Evolutionary conservation across 2,797 vertebrate genomes (phyloP).

Genomic region (Rhinophrynus dorsalis): DNA sequence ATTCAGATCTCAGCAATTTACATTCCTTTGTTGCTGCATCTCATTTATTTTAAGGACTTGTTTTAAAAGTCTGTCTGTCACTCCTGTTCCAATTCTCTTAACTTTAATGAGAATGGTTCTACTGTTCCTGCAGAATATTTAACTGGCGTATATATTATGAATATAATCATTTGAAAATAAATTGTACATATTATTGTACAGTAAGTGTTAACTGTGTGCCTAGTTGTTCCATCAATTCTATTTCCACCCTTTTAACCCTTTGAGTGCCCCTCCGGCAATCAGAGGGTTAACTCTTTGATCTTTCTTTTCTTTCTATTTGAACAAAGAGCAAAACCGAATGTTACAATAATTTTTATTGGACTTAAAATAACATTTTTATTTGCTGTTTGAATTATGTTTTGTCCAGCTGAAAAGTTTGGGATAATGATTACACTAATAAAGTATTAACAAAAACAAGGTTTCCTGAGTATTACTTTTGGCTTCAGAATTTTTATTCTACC

Average conservation of each 20-base stretch:
- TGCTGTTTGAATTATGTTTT: slow-evolving; percentile 85
- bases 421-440: slow-evolving; percentile 96
- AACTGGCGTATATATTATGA: slow-evolving; percentile 71
- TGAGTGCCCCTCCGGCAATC: too few relatives aligned
- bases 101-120: slow-evolving; percentile 65
- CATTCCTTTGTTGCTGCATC: slow-evolving; percentile 83
- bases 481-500: too few relatives aligned
- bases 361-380: slow-evolving; percentile 75
- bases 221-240: slow-evolving; percentile 87
- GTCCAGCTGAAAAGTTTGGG: slow-evolving; percentile 84
- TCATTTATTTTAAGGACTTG: slow-evolving; percentile 96
- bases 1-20: slow-evolving; percentile 73
- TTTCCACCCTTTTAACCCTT: slow-evolving; percentile 79
- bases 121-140: slow-evolving; percentile 62
- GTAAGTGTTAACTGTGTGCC: slow-evolving; percentile 95
- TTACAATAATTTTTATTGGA: slow-evolving; percentile 80
- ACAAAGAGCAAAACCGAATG: slow-evolving; percentile 77
- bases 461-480: not conserved
- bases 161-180: slow-evolving; percentile 67
- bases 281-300: slow-evolving; percentile 54
- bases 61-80: slow-evolving; percentile 92
- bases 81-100: slow-evolving; percentile 64
- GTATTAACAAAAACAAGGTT: slow-evolving; percentile 79
- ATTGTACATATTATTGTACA: slow-evolving; percentile 86
- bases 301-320: slow-evolving; percentile 63